Percentiles rank a stretch among this genome's conserved stretches.
phyloP scores from a whole-genome alignment of 2,888 invertebrate genomes.

The Leucophenga maculata region DNA sequence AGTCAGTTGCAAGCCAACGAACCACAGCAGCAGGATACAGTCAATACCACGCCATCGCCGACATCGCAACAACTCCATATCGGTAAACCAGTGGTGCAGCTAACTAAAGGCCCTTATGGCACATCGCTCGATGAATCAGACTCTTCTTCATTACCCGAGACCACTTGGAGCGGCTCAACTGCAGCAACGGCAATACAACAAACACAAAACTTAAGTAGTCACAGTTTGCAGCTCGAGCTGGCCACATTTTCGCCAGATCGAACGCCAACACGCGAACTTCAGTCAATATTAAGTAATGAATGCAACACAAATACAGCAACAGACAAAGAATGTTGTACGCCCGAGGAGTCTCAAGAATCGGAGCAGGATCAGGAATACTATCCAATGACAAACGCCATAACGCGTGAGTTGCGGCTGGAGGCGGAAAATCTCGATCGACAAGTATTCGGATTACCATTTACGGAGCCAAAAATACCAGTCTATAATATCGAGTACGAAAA shows the following conservation, averaged over 20 bases:
- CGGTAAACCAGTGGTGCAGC: constrained; percentile 71
- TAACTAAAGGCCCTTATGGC: constrained; percentile 70
- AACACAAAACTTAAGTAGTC: constrained; percentile 59
- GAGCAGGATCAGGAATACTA: constrained; percentile 85
- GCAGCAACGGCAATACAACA: constrained; percentile 68
- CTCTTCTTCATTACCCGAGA: constrained; percentile 70
- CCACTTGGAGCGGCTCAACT: constrained; percentile 68
- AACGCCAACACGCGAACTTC: constrained; percentile 38
- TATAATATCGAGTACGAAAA: constrained; percentile 69
- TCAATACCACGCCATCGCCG: not conserved
- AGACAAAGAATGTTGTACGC: constrained; percentile 75
- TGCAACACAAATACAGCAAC: constrained; percentile 38
- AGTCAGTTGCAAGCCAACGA: constrained; percentile 53
- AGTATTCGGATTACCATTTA: constrained; percentile 78
- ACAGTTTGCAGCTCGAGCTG: constrained; percentile 63
- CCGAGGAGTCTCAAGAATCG: constrained; percentile 77
- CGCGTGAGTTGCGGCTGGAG: constrained; percentile 85
- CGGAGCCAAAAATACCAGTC: constrained; percentile 38
- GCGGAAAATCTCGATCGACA: constrained; percentile 88
- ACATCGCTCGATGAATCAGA: constrained; percentile 73
- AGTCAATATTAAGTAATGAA: constrained; percentile 27
- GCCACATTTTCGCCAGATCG: constrained; percentile 52
- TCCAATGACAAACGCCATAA: constrained; percentile 90
- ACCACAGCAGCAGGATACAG: constrained; percentile 25
- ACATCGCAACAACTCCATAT: constrained; percentile 35